Conservation (phyloP, 1,140 invertebrate species). For the Magallana gigas region DNA sequence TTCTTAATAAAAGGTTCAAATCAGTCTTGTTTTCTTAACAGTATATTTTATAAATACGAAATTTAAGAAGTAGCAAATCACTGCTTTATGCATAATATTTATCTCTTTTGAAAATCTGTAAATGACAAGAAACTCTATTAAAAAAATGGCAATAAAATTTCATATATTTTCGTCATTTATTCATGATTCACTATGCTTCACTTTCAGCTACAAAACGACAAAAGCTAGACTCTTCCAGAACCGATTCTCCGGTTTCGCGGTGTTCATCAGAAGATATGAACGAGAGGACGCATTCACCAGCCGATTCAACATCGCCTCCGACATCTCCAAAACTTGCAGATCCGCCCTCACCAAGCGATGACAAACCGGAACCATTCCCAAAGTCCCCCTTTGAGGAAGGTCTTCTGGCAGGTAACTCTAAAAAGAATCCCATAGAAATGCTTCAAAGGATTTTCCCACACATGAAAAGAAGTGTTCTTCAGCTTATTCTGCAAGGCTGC, state of each 20-base stretch:
- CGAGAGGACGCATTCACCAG: slow-evolving; percentile 38
- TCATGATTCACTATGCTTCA: neutral
- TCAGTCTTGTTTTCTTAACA: too few species aligned
- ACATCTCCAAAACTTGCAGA: slow-evolving; percentile 51
- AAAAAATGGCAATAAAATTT: too few species aligned
- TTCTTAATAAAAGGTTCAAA: too few species aligned
- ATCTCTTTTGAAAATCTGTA: too few species aligned
- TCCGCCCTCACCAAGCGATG: slow-evolving; percentile 35
- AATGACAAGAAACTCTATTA: too few species aligned
- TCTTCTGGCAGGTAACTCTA: slow-evolving; percentile 24
- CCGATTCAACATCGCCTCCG: slow-evolving; percentile 35
- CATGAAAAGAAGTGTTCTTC: slow-evolving; percentile 90
- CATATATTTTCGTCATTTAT: too few species aligned
- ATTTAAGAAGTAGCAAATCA: too few species aligned
- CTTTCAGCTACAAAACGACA: slow-evolving; percentile 44
- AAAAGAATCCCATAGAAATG: slow-evolving; percentile 84
- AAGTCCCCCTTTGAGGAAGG: slow-evolving; percentile 49
- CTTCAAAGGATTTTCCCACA: slow-evolving; percentile 91
- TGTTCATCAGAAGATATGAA: slow-evolving; percentile 47
- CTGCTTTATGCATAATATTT: too few species aligned
- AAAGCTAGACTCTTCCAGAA: slow-evolving; percentile 34
- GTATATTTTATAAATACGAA: too few species aligned
- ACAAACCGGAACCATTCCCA: slow-evolving; percentile 33
- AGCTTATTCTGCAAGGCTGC: slow-evolving; percentile 86
- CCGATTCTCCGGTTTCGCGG: slow-evolving; percentile 14